Evolutionary conservation across 2,797 vertebrate species (phyloP), one percentile per base, ranked within the genome.

Genomic region (Martes flavigula): DNA sequence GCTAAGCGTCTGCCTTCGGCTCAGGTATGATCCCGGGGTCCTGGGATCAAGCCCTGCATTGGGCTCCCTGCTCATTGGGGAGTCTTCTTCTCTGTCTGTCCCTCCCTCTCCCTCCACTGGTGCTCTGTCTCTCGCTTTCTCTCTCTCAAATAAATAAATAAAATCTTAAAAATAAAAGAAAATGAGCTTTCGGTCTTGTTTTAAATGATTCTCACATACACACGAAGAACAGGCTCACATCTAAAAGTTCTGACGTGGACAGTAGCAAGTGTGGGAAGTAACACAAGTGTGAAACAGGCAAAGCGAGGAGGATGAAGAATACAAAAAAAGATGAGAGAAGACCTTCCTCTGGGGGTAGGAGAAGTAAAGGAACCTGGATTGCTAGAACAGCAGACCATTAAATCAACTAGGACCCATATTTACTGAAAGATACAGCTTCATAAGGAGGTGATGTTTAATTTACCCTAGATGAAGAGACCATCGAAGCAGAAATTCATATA

Each of bases 161-260:
- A 66, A 66, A 66, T 66, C 17, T n/a, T n/a, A 32, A 32, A 64
- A 18, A 66, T 9, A 66, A 66, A 66, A 66, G 38, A 94, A 96
- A 96, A 91, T 91, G 25, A 64, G 27, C 35, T 92, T 95, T 35
- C 9, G 51, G 14, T 97, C 60, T 81, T 95, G 5, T 90, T 94
- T 87, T 82, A 70, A 92, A 82, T 86, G 48, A 79, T 21, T 18
- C 70, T 94, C 38, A 73, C 38, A 73, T 58, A 90, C 94, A 92
- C 64, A 75, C 32, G 86, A 92, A 88, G 51, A 75, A 88, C 68
- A 94, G 23, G 21, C 21, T 90, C 30, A 40, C 35, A 72, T 82
- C 38, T 72, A 62, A 95, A 94, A 87, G 66, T 89, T 77, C 66
- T 83, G 60, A 84, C 23, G n/a, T 30, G 32, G 54, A 18, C 13